Evolutionary conservation across 2,888 invertebrate species (phyloP).

Genomic region (Chesias legatella): DNA sequence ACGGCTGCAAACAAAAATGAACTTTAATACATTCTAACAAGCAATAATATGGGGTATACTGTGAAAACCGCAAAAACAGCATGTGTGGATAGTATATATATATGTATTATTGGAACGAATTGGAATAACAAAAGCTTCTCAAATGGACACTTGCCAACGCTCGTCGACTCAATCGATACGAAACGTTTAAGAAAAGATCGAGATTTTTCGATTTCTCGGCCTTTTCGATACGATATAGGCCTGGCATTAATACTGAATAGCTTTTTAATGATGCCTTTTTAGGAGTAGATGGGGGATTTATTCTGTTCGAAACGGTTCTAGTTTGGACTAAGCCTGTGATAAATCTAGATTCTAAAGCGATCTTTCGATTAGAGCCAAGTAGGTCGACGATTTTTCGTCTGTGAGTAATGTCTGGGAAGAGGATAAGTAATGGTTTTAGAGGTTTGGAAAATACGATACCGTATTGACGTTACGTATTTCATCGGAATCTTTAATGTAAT

Average conservation of each 20-base stretch:
- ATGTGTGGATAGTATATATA: conserved; percentile 8
- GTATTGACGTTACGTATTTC: too few relatives aligned
- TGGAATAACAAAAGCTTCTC: conserved; percentile 51
- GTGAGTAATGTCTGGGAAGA: not conserved
- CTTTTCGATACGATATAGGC: conserved; percentile 28
- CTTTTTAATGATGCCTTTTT: conserved; percentile 35
- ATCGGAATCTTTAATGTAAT: too few relatives aligned
- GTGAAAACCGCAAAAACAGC: conserved; percentile 13
- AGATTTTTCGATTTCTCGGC: conserved; percentile 24
- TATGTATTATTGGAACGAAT: conserved; percentile 42
- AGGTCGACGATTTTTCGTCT: conserved; percentile 14
- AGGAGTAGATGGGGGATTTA: conserved; percentile 17
- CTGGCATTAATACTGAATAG: conserved; percentile 30
- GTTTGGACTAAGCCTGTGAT: conserved; percentile 8
- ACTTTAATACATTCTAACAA: conserved; percentile 5
- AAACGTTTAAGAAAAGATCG: conserved; percentile 41
- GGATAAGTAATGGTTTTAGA: not conserved
- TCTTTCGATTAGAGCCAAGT: conserved; percentile 17
- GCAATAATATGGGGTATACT: conserved; percentile 9
- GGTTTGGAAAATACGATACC: too few relatives aligned
- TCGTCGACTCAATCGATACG: conserved; percentile 47
- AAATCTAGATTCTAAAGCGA: conserved; percentile 14
- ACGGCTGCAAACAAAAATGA: conserved; percentile 6
- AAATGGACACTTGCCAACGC: conserved; percentile 58
- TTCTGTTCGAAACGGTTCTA: conserved; percentile 10